Evolutionary conservation across 2,113 vertebrate species (phyloP).

Genomic region (Saimiri boliviensis): DNA sequence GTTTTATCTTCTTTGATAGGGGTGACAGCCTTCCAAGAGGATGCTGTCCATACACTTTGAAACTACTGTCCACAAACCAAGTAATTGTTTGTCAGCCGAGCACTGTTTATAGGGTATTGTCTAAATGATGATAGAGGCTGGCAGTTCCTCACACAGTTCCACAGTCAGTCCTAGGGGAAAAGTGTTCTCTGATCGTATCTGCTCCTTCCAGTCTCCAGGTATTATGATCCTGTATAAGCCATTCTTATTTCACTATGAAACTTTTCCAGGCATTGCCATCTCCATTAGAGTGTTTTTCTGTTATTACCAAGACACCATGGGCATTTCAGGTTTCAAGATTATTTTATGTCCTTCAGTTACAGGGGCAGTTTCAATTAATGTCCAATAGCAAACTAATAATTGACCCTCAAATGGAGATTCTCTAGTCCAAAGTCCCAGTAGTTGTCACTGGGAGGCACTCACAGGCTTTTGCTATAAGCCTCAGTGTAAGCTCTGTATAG

Average conservation of each 20-base stretch:
- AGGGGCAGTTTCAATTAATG: background rate
- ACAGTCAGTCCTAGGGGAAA: background rate
- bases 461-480: background rate
- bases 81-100: background rate
- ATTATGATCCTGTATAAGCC: background rate
- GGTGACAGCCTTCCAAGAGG: background rate
- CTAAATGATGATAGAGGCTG: background rate
- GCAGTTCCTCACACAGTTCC: background rate
- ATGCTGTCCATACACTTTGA: background rate
- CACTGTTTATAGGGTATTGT: background rate
- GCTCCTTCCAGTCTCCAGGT: background rate
- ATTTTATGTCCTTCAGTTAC: background rate
- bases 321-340: background rate
- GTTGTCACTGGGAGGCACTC: background rate
- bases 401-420: background rate
- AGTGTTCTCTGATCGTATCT: background rate
- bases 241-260: background rate
- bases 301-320: background rate
- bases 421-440: background rate
- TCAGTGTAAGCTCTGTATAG: background rate
- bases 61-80: background rate
- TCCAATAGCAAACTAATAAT: background rate
- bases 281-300: background rate
- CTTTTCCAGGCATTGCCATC: background rate
- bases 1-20: background rate